Evolutionary conservation across 2,888 invertebrate species (phyloP), one percentile per base, ranked within the genome.

Genomic region (Escarpia spicata): DNA sequence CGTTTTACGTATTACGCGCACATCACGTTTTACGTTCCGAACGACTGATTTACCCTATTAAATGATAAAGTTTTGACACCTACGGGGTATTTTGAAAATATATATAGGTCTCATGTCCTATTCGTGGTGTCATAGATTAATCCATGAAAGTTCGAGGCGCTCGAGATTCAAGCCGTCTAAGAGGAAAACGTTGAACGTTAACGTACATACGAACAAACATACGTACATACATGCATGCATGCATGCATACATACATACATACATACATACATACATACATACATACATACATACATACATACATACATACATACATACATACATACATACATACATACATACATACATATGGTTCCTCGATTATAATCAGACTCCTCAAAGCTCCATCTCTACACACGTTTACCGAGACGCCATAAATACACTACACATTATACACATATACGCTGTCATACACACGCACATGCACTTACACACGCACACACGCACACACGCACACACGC

Each of bases 381-480:
- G 91, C 91, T 91, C 37, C 37, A 37, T 37, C 37, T 37, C 37
- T 37, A 37, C 37, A 37, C 37, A 37, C 37, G 37, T 37, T 37
- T 37, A 37, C 37, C 37, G 37, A 37, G 37, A 92, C 92, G 44
- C 37, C 37, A 37, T 37, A 37, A 37, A 37, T 37, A 37, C 37
- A 37, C 37, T 37, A 37, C 37, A 37, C 37, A 37, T 37, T 37
- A 37, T 37, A 43, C 31, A 60, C 2, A 52, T 12, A 60, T 52
- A 52, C 60, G 52, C 43, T 19, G 12, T 19, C 43, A 52, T 45
- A 92, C 43, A 92, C 43, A 58, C 37, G 6, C 12, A 52, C 10
- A n/a, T n/a, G 91, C 58, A 92, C 43, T 91, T 91, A 92, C 58
- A 92, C n/a, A 91, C 43, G 91, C 75, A 91, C 26, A 43, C 31